Evolutionary conservation across 2,113 vertebrate genomes (phyloP), one percentile per base, ranked within the genome.

Genomic region (Rissa tridactyla): DNA sequence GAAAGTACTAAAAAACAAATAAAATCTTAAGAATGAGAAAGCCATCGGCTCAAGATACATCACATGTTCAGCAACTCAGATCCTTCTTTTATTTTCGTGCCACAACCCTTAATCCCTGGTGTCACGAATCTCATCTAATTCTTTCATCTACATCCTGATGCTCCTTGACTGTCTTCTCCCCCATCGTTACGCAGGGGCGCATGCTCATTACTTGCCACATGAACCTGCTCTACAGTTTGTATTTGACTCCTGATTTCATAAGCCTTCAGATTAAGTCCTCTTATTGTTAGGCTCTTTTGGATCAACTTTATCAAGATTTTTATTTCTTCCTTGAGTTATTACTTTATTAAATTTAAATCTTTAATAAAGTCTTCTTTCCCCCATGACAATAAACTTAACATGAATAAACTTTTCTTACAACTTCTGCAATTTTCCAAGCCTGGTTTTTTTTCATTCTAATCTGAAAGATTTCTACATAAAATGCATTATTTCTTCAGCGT

Each of bases 301-400:
- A 97, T 96, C 96, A 94, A 89, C 89, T 96, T 97, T 93, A 97
- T 97, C 89, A 97, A 95, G 94, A 88, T 90, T 98, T 96, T 96
- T 97, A 97, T 98, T 97, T 96, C 96, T 97, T 96, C 95, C 93
- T 93, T 92, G 96, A 86, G 83, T 96, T 97, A 97, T 96, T 95
- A 93, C 97, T 97, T 98, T 98, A 98, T 98, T 98, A 98, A 96
- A 97, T 90, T 97, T 97, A 97, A 98, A 98, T 96, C 95, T 97
- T 94, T 92, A 97, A 97, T 97, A 98, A 98, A 97, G 96, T 83
- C 88, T 92, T 54, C 92, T 96, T 92, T 93, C 83, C 80, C 94
- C 70, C 91, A 42, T 92, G 96, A 97, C 95, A 96, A 97, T 97
- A 97, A 96, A 91, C 87, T 86, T 82, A 81, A 69, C 89, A 91